Evolutionary conservation across 2,888 invertebrate genomes (phyloP).

Genomic region (Cyaniris semiargus): DNA sequence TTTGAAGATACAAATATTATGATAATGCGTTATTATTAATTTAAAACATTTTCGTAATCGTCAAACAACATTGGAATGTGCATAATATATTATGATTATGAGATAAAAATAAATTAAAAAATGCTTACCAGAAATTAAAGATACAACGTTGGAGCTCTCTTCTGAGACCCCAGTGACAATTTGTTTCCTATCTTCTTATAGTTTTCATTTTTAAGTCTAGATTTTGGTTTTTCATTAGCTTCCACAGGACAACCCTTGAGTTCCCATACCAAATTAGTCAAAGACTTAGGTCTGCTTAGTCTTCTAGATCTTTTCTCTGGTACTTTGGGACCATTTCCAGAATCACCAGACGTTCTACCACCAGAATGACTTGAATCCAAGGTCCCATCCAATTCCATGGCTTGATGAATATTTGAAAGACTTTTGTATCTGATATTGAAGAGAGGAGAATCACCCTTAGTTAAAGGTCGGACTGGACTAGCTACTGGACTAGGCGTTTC

Average conservation of each 20-base stretch:
- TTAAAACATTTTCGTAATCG: too few species aligned
- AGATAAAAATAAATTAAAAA: slow-evolving; percentile 6
- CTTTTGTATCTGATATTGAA: slow-evolving; percentile 88
- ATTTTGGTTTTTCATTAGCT: slow-evolving; percentile 71
- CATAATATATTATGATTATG: neutral
- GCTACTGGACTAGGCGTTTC: slow-evolving; percentile 83
- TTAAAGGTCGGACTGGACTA: slow-evolving; percentile 75
- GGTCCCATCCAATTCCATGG: slow-evolving; percentile 89
- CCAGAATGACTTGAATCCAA: slow-evolving; percentile 94
- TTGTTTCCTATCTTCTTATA: slow-evolving; percentile 78
- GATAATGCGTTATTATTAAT: too few species aligned
- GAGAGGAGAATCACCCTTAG: slow-evolving; percentile 87
- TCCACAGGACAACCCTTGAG: slow-evolving; percentile 75
- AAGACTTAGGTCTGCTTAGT: slow-evolving; percentile 89
- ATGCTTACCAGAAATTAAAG: slow-evolving; percentile 71
- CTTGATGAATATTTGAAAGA: slow-evolving; percentile 86
- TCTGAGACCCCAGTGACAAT: slow-evolving; percentile 76
- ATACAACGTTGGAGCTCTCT: slow-evolving; percentile 80
- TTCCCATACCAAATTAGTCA: slow-evolving; percentile 94
- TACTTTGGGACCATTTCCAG: slow-evolving; percentile 87
- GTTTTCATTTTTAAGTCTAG: slow-evolving; percentile 74
- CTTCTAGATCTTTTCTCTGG: slow-evolving; percentile 91
- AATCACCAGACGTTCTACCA: slow-evolving; percentile 92
- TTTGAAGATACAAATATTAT: too few species aligned
- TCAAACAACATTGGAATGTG: too few species aligned